Evolutionary conservation across 92 coral and sea anemone genomes (phyloP), one percentile per base, ranked within the genome.

Genomic region (Actinostola sp.): DNA sequence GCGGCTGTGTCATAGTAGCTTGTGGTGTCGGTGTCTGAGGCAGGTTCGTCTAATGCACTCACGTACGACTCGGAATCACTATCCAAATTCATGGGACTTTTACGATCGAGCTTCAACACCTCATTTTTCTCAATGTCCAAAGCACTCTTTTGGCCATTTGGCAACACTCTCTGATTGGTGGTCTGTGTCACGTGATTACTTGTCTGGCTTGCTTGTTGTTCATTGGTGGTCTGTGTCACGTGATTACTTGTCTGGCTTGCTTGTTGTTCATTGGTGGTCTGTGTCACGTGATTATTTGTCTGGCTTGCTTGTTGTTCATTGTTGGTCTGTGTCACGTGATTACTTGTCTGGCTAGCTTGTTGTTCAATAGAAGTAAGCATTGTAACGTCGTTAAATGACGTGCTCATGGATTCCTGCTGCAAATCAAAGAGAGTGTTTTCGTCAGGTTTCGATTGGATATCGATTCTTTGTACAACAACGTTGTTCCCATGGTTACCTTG

Each of bases 41-140:
- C 86, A 29, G 76, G 67, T 32, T 95, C 96, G n/a, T 95, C 99
- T 28, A 79, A 75, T 0, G 99, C 97, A 38, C 99, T 95, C 67
- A 86, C 67, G 76, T 85, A 95, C 24, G 97, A 80, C 54, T 89
- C 97, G 19, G 83, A 55, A 25, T 85, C 97, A 53, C 96, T 92
- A 56, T 91, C 97, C 8, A 73, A 44, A 17, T 64, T 69, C 26
- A 66, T 68, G 16, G 68, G 67, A n/a, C 75, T 67, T 34, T 49
- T 15, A 24, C 71, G 56, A 8, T 67, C 75, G 8, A 8, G 19
- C 41, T 53, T 66, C 27, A 14, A n/a, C 0, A 33, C 10, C 5
- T 73, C 69, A 3, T 61, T 31, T 13, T 52, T 52, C 23, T 54
- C 73, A 1, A 30, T 2, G 1, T 19, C 39, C 63, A 52, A n/a